A percentile compares a stretch with the other conserved stretches of the same genome.
Conservation (phyloP, 2,888 invertebrate genomes). For the Drosophila ezoana region DNA sequence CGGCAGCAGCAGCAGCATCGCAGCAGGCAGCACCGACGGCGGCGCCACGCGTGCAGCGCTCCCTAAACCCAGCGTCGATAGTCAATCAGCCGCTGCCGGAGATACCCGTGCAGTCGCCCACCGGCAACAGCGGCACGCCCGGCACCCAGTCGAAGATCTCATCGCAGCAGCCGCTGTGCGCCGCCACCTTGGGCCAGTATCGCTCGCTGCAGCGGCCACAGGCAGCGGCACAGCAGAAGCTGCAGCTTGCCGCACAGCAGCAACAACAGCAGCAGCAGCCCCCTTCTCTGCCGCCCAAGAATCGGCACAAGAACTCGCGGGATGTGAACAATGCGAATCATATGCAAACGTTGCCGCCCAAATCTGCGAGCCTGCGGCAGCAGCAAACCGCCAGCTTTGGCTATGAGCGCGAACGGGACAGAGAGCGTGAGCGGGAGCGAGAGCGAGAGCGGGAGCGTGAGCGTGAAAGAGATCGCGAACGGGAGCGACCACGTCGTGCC, state of each 20-base stretch:
- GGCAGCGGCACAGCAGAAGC: conserved; percentile 69
- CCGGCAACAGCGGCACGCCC: conserved; percentile 54
- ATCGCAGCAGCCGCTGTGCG: conserved; percentile 84
- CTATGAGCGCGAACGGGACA: conserved; percentile 70
- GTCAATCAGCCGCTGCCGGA: conserved; percentile 85
- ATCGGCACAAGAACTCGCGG: conserved; percentile 82
- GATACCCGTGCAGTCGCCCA: conserved; percentile 81
- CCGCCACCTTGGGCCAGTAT: conserved; percentile 86
- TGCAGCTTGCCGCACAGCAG: conserved; percentile 78
- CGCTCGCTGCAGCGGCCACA: conserved; percentile 87
- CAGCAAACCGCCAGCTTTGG: conserved; percentile 77
- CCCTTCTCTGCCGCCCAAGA: conserved; percentile 84
- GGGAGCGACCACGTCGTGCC: conserved; percentile 80
- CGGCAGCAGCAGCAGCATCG: conserved; percentile 44
- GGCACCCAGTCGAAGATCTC: conserved; percentile 80
- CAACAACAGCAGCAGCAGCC: conserved; percentile 77
- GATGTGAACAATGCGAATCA: conserved; percentile 81
- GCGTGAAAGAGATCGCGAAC: conserved; percentile 47
- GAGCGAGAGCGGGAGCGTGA: conserved; percentile 47
- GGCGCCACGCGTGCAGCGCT: conserved; percentile 69
- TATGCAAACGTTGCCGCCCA: conserved; percentile 84
- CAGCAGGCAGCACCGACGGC: conserved; percentile 58
- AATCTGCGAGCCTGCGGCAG: conserved; percentile 82
- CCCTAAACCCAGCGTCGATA: conserved; percentile 83
- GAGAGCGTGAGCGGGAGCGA: conserved; percentile 41